phyloP scores from a whole-genome alignment of 2,797 vertebrate species.

The Cossypha caffra region DNA sequence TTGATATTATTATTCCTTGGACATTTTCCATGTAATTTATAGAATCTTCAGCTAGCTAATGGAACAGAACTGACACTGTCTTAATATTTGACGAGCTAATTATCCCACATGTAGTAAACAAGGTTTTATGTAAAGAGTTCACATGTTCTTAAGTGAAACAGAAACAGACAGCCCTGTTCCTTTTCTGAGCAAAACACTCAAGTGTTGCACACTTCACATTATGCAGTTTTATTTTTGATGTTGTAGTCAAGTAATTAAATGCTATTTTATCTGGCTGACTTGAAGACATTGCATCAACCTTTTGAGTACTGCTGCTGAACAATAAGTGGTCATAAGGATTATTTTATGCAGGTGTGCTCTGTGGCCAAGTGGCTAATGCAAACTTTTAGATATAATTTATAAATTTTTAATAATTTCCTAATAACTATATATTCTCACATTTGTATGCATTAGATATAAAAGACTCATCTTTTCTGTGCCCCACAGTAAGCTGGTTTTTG shows the following conservation, averaged over 20 bases:
- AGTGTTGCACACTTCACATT: neutral
- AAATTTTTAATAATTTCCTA: neutral
- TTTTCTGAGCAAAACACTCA: neutral
- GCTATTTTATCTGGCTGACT: neutral
- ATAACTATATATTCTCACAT: neutral
- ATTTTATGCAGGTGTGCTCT: neutral
- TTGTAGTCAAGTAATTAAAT: neutral
- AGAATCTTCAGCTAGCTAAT: neutral
- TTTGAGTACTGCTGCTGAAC: neutral
- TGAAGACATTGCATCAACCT: neutral
- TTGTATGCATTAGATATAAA: neutral
- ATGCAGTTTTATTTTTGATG: neutral
- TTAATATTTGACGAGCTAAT: conserved; percentile 19
- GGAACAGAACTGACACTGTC: neutral
- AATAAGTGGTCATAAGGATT: neutral
- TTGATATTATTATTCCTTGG: conserved; percentile 22
- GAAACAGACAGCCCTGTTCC: neutral
- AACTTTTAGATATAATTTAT: no score
- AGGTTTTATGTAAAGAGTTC: neutral
- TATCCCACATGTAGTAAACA: neutral
- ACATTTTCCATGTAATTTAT: conserved; percentile 12
- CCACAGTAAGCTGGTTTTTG: neutral
- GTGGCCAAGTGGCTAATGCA: neutral
- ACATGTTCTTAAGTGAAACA: neutral
- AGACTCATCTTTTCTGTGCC: neutral